Percentiles rank a stretch among this genome's conserved stretches.
Conservation (phyloP, 2,888 invertebrate species). For the Callyntrura guangdongensis region DNA sequence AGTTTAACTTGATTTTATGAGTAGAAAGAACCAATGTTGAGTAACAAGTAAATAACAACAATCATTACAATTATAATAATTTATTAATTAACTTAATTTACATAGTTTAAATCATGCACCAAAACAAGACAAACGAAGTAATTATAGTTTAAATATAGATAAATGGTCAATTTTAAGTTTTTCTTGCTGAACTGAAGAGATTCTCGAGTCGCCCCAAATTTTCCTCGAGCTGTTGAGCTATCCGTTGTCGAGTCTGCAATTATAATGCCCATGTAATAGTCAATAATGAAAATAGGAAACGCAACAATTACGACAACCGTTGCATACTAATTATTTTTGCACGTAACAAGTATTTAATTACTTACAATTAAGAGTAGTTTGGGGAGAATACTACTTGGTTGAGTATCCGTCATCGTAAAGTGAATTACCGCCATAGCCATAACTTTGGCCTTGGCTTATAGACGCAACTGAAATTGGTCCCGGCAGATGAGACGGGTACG, state of each 20-base stretch:
- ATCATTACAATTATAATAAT: constrained; percentile 47
- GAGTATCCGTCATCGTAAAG: constrained; percentile 57
- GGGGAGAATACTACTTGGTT: neutral
- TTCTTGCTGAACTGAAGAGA: neutral
- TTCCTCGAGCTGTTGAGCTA: neutral
- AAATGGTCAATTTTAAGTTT: neutral
- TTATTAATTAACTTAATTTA: constrained; percentile 61
- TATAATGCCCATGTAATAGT: neutral
- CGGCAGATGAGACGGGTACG: constrained; percentile 37
- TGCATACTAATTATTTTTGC: neutral
- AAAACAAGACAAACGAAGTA: neutral
- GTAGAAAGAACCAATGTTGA: neutral
- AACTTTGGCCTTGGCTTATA: neutral
- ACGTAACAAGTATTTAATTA: constrained; percentile 7
- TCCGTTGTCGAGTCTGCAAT: neutral
- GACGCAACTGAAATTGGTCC: constrained; percentile 36
- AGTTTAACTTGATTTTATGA: neutral
- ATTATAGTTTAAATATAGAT: neutral
- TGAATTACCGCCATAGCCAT: constrained; percentile 3
- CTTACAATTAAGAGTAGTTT: constrained; percentile 36
- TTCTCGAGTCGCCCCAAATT: constrained; percentile 30
- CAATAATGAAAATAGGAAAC: neutral
- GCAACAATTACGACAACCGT: neutral
- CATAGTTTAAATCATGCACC: constrained; percentile 42
- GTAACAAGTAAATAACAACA: neutral